These are phyloP conservation scores for Eulithis prunata DNA, from an alignment of 2,888 invertebrate species.

Conservation along the genomic window DNA sequence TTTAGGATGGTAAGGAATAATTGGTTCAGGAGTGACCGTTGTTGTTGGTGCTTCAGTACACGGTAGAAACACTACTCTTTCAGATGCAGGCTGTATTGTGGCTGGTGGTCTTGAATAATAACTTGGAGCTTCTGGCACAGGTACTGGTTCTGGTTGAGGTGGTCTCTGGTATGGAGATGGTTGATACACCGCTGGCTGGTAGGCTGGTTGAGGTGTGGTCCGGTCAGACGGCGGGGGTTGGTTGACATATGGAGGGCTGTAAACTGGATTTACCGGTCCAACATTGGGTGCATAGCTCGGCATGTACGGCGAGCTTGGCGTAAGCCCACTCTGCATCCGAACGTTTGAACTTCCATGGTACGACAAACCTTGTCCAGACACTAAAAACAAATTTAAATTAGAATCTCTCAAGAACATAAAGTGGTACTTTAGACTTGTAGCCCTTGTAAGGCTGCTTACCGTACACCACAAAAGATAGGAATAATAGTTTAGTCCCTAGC, in stretches of 20 bases:
- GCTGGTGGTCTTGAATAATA: no score
- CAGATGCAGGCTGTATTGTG: no score
- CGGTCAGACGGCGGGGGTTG: slow-evolving; percentile 13
- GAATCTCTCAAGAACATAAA: neutral
- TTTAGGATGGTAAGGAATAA: neutral
- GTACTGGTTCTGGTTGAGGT: neutral
- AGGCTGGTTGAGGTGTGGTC: slow-evolving; percentile 7
- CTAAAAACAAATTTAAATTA: slow-evolving; percentile 22
- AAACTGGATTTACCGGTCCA: slow-evolving; percentile 10
- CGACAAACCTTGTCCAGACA: slow-evolving; percentile 31
- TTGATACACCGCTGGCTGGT: slow-evolving; percentile 2
- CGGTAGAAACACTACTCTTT: no score
- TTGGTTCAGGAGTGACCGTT: neutral
- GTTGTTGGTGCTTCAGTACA: no score
- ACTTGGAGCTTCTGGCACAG: neutral
- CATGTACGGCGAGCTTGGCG: slow-evolving; percentile 21
- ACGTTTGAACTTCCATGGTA: slow-evolving; percentile 47
- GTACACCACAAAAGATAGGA: slow-evolving; percentile 47
- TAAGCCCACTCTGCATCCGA: slow-evolving; percentile 28
- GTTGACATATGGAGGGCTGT: slow-evolving; percentile 15
- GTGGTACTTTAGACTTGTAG: neutral
- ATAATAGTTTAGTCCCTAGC: slow-evolving; percentile 45
- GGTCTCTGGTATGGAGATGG: slow-evolving; percentile 2
- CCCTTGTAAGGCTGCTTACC: slow-evolving; percentile 52
- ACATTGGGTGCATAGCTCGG: neutral